Evolutionary conservation across 2,888 invertebrate genomes (phyloP), one percentile per base, ranked within the genome.

Genomic region (Sarcophaga caerulescens): DNA sequence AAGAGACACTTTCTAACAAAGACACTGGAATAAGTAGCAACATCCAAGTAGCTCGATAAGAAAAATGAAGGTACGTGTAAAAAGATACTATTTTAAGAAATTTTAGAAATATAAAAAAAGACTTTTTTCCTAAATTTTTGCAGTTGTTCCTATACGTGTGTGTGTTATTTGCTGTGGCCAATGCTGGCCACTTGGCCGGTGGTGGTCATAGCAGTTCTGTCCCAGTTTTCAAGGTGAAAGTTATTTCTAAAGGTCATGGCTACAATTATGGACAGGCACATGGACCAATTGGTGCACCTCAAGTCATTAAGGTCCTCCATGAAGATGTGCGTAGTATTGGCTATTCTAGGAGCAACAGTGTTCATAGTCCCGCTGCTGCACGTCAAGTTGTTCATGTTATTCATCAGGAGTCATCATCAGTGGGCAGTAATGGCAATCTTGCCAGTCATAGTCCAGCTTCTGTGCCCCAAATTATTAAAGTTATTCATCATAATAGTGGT

Each of bases 311-410:
- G 47, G 88, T 89, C 1, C 4, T 52, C 17, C 52, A 52, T 17
- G 14, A 52, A 52, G 52, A 52, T 14, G 52, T 35, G 10, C 63
- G 63, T 66, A 77, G 68, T 11, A 57, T 57, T 21, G 75, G 81
- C 14, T 52, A 57, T 8, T 70, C 70, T 65, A 75, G 76, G 2
- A 35, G 35, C 10, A 35, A 35, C 35, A 35, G 35, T 35, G 8
- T 35, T 44, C 47, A 47, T 23, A 73, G 68, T 59, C 19, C 57
- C 14, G 79, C 19, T 25, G 52, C 75, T 47, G 74, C 88, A 10
- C 87, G 89, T 1, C 90, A 90, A 45, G 88, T 91, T 21, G 89
- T 91, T 69, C 90, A 90, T 57, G 89, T 89, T 8, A 89, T 88
- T 12, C 85, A 86, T 12, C 79, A 88, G 35, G 81, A 88, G 21